Percentiles rank a stretch among this genome's conserved stretches.
Conservation (phyloP, 2,888 invertebrate genomes). For the Epinotia demarniana region DNA sequence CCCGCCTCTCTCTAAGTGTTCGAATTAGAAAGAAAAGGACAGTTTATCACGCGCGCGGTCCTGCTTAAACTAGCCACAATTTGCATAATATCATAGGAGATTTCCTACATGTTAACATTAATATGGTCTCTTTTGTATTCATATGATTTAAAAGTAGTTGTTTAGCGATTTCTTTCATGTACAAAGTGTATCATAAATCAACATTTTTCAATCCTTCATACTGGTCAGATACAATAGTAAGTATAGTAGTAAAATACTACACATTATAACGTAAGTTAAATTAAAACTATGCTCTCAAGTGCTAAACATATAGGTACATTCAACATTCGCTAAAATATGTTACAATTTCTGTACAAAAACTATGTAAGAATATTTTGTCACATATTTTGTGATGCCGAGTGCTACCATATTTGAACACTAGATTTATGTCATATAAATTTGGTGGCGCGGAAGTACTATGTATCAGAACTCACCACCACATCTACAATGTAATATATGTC, state of each 20-base stretch:
- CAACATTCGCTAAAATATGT: not conserved
- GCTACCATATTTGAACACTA: not conserved
- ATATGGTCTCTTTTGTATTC: not conserved
- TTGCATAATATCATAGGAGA: not conserved
- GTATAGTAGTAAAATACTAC: not conserved
- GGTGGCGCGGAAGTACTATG: not conserved
- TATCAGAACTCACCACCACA: not conserved
- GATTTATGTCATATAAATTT: not conserved
- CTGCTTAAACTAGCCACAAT: no score
- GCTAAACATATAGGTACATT: slow-evolving; percentile 1
- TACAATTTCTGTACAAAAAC: no score
- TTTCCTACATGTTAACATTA: not conserved
- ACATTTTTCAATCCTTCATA: no score
- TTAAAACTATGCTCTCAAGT: not conserved
- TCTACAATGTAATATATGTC: not conserved
- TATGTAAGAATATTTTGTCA: no score
- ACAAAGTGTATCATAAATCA: not conserved
- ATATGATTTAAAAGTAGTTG: not conserved
- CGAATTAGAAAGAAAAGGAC: no score
- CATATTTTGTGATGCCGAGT: not conserved
- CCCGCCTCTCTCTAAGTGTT: no score
- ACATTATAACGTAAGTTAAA: not conserved
- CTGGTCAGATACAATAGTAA: not conserved
- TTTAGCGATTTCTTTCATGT: not conserved
- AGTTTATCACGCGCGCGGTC: no score